A percentile compares a stretch with the other conserved stretches of the same genome.
phyloP scores from a whole-genome alignment of 2,888 invertebrate genomes.

The Idaea biselata region DNA sequence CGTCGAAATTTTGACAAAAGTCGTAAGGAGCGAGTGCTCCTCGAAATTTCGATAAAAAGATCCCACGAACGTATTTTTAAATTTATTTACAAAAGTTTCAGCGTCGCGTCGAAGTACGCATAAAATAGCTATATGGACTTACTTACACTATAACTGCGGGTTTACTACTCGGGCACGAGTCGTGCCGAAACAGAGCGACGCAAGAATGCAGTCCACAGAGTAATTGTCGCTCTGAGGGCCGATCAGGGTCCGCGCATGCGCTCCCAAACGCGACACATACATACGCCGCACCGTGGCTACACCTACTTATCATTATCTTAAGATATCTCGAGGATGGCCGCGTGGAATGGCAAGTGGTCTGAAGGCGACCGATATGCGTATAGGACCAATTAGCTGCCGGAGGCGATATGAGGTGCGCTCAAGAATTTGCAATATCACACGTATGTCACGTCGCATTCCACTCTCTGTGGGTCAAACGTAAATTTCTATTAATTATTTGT shows the following conservation, averaged over 20 bases:
- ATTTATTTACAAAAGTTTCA: neutral
- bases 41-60: neutral
- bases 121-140: neutral
- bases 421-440: constrained; percentile 2
- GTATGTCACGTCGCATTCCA: neutral
- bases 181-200: constrained; percentile 18
- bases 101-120: neutral
- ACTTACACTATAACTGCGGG: neutral
- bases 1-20: neutral
- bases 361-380: neutral
- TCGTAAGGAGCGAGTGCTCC: neutral
- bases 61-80: neutral
- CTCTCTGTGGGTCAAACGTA: neutral
- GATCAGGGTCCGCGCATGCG: constrained; percentile 22
- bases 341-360: neutral
- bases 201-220: constrained; percentile 28
- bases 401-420: neutral
- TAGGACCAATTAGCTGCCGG: neutral
- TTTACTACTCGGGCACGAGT: constrained; percentile 15
- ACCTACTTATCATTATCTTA: constrained; percentile 16
- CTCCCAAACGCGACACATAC: constrained; percentile 14
- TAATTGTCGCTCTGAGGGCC: constrained; percentile 23
- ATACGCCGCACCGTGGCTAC: constrained; percentile 16
- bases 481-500: too few species aligned
- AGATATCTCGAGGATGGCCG: constrained; percentile 7